Base-by-base conservation (phyloP, 2,888 invertebrate genomes). In the Drepanosiphum platanoidis region DNA sequence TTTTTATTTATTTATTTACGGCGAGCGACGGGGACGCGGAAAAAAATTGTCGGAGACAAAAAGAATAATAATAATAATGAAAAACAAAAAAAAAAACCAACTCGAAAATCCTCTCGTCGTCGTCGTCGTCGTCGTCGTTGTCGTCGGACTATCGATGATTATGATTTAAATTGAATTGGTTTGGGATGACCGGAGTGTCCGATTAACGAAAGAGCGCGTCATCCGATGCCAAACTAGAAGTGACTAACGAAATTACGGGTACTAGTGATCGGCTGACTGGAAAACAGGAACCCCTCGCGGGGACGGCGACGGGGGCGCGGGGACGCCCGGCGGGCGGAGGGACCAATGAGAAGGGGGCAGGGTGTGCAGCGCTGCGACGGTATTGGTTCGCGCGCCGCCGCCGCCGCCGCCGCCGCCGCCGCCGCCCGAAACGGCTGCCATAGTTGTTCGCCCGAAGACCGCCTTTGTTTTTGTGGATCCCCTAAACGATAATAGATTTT, bases 161-260 rank as follows among this genome's bases (percentile, higher is more conserved):
- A 86, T 81, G 66, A 81, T 79, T 84, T 84, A 86, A 87, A 87
- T 87, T 84, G 75, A 86, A 87, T 87, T 86, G 86, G 86, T 84
- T 46, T 32, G 75, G 84, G 84, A 84, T 77, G 84, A 77, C 77
- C 84, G 84, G 75, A 84, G 84, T 77, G 84, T 84, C 77, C 84
- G 77, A 77, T 84, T 84, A 84, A 84, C 84, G 84, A 84, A 58
- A 68, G 87, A 87, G 87, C 88, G 88, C 88, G 91, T 91, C 91
- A 91, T 91, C 91, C 90, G 91, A 91, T 91, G 91, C 91, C 91
- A 91, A 92, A 91, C 92, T 91, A 90, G 92, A 92, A 92, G 92
- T 91, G 92, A 92, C 92, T 92, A 92, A 92, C 92, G 91, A 91
- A 92, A 92, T 92, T 92, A 92, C 79, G 86, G 86, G 74, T 68